Evolutionary conservation across 2,888 invertebrate genomes (phyloP), one percentile per base, ranked within the genome.

Genomic region (Mycalesis mineus): DNA sequence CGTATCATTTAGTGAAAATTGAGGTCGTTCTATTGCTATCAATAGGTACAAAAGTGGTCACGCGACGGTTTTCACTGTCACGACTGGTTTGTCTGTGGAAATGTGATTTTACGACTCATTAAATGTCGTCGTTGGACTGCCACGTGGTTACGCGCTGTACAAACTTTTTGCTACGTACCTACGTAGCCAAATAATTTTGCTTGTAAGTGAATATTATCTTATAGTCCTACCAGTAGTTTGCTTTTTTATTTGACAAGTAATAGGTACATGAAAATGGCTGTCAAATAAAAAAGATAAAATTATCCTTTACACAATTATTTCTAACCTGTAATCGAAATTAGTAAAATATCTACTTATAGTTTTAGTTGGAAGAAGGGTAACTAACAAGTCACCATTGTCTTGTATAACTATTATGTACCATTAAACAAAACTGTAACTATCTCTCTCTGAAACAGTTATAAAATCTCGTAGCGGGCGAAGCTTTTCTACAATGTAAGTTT

Each of bases 91-190:
- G 71, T 73, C 73, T 69, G 74, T 66, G 66, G 69, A 70, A 65
- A 66, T 74, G 79, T 84, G 78, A 84, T 86, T 85, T 87, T 87
- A 82, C 81, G 68, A 78, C 68, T 75, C 85, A 84, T 87, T 85
- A 83, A 83, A 78, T 76, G 73, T 75, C 74, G 79, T 78, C 77
- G 75, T 76, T 74, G 74, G 67, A 73, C 76, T 78, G 77, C 80
- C 85, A 86, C 86, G 84, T 85, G 86, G 83, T 15, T 52, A 22
- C 53, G 62, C 57, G 60, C 61, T 60, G 69, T 44, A 79, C 11
- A 15, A 11, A 14, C 15, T 33, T 33, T 45, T 47, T 44, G 7
- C 22, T 42, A 13, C 17, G 6, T 15, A 17, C 5, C 17, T 17
- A 41, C 41, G 9, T 17, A 2, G 11, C 15, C 17, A 4, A 17